A percentile compares a stretch with the other conserved stretches of the same genome.
phyloP scores from a whole-genome alignment of 1,140 invertebrate genomes.

The Stratiolaelaps scimitus region DNA sequence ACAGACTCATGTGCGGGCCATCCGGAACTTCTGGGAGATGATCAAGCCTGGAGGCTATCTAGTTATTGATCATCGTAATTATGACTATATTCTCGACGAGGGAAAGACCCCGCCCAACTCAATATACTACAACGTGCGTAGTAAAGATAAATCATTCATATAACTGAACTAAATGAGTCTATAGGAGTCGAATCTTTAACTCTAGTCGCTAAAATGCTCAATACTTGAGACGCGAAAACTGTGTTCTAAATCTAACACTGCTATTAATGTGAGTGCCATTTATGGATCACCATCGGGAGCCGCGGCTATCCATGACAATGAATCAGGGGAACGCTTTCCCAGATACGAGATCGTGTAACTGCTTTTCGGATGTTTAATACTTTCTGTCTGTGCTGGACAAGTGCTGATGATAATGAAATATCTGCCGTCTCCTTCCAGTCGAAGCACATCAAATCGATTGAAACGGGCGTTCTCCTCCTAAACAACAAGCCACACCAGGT shows the following conservation, averaged over 20 bases:
- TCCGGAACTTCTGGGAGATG: conserved; percentile 62
- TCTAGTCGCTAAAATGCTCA: too few species aligned
- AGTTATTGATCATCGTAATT: conserved; percentile 74
- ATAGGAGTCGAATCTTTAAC: not conserved
- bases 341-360: too few species aligned
- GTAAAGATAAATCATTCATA: not conserved
- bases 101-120: conserved; percentile 61
- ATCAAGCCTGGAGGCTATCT: conserved; percentile 69
- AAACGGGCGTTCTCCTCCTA: conserved; percentile 63
- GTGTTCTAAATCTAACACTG: too few species aligned
- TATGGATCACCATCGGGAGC: too few species aligned
- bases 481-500: conserved; percentile 57
- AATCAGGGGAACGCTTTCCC: too few species aligned
- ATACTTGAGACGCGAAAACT: too few species aligned
- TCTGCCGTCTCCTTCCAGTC: conserved; percentile 48
- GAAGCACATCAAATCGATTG: conserved; percentile 61
- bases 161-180: not conserved
- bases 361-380: too few species aligned
- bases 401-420: not conserved
- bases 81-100: conserved; percentile 60
- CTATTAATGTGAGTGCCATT: too few species aligned
- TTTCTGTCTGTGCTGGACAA: not conserved
- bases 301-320: too few species aligned
- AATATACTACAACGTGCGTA: conserved; percentile 72
- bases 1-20: conserved; percentile 57